Percentiles rank a stretch among this genome's conserved stretches.
Conservation (phyloP, 2,888 invertebrate genomes). For the Gonocerus acuteangulatus region DNA sequence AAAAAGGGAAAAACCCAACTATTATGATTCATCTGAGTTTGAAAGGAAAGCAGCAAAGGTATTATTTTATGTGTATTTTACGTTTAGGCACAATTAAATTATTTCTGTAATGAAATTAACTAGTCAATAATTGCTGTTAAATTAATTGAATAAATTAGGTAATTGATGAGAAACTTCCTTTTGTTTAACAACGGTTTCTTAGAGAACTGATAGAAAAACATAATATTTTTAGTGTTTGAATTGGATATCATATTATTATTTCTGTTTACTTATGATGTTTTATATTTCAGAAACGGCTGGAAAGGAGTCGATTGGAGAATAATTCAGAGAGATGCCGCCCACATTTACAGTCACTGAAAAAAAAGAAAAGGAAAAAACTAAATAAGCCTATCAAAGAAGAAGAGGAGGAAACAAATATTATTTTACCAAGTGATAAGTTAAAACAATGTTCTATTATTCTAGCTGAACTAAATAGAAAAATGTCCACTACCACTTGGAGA, state of each 20-base stretch:
- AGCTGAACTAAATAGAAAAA: constrained; percentile 71
- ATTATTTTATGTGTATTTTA: not conserved
- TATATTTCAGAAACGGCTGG: constrained; percentile 31
- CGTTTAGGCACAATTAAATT: no score
- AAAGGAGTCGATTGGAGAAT: constrained; percentile 25
- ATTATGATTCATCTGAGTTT: constrained; percentile 73
- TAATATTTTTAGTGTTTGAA: no score
- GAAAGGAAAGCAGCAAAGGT: constrained; percentile 55
- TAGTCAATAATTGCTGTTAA: no score
- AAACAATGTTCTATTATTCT: constrained; percentile 65
- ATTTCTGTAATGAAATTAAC: no score
- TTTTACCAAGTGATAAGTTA: constrained; percentile 54
- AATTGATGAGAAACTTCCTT: no score
- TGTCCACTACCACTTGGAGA: constrained; percentile 64
- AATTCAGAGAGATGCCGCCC: constrained; percentile 31
- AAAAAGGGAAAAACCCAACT: constrained; percentile 68
- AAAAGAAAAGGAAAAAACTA: constrained; percentile 39
- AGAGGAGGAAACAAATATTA: constrained; percentile 37
- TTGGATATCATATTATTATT: no score
- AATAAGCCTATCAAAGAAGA: constrained; percentile 37
- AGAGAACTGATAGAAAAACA: no score
- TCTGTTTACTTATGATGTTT: no score
- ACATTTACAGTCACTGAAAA: constrained; percentile 33
- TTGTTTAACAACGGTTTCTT: no score
- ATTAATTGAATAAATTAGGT: no score